A percentile compares a stretch with the other conserved stretches of the same genome.
Conservation (phyloP, 2,888 invertebrate species). For the Cephus spinipes region DNA sequence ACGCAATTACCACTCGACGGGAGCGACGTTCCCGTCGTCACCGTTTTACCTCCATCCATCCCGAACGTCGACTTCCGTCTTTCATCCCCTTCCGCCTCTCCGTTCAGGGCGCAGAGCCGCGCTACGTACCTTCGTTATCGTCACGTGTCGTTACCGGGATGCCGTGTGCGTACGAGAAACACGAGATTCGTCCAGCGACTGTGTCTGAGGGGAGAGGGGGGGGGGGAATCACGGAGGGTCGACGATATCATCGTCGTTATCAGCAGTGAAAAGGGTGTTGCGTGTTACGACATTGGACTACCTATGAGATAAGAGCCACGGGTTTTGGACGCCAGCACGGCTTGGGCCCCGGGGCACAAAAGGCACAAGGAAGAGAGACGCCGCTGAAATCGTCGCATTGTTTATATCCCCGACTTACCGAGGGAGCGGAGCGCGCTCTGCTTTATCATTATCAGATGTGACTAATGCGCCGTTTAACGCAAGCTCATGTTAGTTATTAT, state of each 20-base stretch:
- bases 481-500: conserved; percentile 56
- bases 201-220: not conserved
- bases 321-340: too few relatives aligned
- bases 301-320: too few relatives aligned
- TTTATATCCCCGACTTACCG: too few relatives aligned
- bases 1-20: conserved; percentile 43
- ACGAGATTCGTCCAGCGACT: not conserved
- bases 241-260: conserved; percentile 58
- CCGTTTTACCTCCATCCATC: too few relatives aligned
- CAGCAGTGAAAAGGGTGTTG: conserved; percentile 15
- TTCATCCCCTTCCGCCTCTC: conserved; percentile 23
- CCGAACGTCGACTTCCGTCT: conserved; percentile 21
- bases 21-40: not conserved
- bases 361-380: too few relatives aligned
- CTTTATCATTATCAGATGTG: conserved; percentile 58
- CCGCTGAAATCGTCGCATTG: too few relatives aligned
- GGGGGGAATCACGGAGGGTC: conserved; percentile 36
- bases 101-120: not conserved
- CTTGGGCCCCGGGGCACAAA: too few relatives aligned
- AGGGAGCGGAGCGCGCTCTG: conserved; percentile 25
- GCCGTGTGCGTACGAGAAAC: conserved; percentile 5
- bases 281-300: not conserved
- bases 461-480: conserved; percentile 58
- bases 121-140: not conserved
- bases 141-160: not conserved